phyloP scores from a whole-genome alignment of 2,888 invertebrate genomes.

The Parelbella ahira region DNA sequence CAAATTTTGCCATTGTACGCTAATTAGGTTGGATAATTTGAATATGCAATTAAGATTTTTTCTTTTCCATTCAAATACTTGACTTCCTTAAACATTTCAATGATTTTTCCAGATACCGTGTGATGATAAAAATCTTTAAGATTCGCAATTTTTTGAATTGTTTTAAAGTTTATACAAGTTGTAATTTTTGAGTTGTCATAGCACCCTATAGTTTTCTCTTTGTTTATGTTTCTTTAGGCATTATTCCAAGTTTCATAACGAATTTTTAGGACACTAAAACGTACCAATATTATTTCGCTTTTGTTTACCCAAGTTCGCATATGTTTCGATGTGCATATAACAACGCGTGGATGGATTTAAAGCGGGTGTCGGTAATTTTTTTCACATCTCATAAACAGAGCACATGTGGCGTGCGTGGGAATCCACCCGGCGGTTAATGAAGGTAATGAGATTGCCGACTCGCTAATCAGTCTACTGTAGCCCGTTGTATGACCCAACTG shows the following conservation, averaged over 20 bases:
- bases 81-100: slow-evolving; percentile 1
- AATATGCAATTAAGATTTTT: slow-evolving; percentile 10
- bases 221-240: too few relatives aligned
- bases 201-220: too few relatives aligned
- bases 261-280: too few relatives aligned
- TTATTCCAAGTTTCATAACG: too few relatives aligned
- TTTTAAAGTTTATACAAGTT: too few relatives aligned
- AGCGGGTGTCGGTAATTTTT: slow-evolving; percentile 45
- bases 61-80: background rate
- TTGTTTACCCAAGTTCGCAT: slow-evolving; percentile 22
- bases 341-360: slow-evolving; percentile 55
- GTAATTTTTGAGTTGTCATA: too few relatives aligned
- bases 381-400: slow-evolving; percentile 50
- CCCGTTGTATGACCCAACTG: slow-evolving; percentile 34
- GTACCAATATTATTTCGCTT: too few relatives aligned
- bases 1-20: slow-evolving; percentile 15
- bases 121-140: slow-evolving; percentile 1
- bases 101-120: too few relatives aligned
- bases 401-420: slow-evolving; percentile 70
- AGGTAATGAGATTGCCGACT: slow-evolving; percentile 58
- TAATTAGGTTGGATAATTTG: slow-evolving; percentile 9
- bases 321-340: slow-evolving; percentile 10
- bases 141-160: background rate
- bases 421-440: slow-evolving; percentile 46
- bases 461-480: slow-evolving; percentile 56